A percentile compares a stretch with the other conserved stretches of the same genome.
These are phyloP conservation scores for Onychostruthus taczanowskii DNA, from an alignment of 2,113 vertebrate species.

Conservation along the genomic window DNA sequence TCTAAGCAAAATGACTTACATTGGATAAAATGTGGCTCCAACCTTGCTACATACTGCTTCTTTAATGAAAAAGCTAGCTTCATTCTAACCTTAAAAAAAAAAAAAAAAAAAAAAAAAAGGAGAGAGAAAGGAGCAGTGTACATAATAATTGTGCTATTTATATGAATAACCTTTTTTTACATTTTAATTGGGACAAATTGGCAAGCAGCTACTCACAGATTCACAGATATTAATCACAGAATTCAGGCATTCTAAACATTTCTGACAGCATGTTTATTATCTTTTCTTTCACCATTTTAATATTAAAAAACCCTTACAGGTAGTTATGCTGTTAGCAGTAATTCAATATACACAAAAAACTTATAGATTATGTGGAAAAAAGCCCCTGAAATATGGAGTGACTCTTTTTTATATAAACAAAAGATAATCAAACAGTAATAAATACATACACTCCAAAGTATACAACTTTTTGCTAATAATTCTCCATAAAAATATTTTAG, in stretches of 20 bases:
- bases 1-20: background rate
- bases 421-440: background rate
- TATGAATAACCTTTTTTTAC: conserved; percentile 13
- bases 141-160: background rate
- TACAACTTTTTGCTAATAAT: background rate
- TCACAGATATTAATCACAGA: conserved; percentile 34
- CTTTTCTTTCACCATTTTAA: background rate
- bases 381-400: background rate
- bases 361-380: background rate
- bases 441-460: background rate
- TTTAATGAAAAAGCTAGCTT: background rate
- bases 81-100: background rate
- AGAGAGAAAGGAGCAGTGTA: background rate
- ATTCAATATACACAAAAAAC: background rate
- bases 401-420: background rate
- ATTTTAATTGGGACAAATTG: conserved; percentile 25
- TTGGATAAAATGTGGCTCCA: background rate
- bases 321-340: conserved; percentile 12
- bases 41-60: background rate
- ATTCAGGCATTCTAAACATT: background rate
- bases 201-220: background rate
- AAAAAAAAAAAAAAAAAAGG: background rate
- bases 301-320: background rate
- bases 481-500: background rate
- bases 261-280: conserved; percentile 9